A percentile compares a stretch with the other conserved stretches of the same genome.
phyloP scores from a whole-genome alignment of 1,140 invertebrate species.

The Drosophila sechellia region DNA sequence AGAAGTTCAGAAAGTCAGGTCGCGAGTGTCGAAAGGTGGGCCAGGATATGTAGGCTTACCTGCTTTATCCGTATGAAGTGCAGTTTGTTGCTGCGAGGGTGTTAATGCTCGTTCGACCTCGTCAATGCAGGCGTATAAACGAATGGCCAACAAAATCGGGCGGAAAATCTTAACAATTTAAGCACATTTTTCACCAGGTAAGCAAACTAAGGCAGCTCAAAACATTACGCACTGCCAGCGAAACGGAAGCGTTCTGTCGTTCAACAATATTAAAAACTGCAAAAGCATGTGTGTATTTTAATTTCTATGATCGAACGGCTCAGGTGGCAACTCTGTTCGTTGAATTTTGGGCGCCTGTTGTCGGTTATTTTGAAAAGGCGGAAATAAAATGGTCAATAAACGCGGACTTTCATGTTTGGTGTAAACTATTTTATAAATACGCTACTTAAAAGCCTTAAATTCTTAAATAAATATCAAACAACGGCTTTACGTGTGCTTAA shows the following conservation, averaged over 20 bases:
- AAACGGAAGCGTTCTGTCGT: conserved; percentile 23
- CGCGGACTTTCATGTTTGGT: neutral
- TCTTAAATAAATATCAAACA: neutral
- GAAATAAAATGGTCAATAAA: neutral
- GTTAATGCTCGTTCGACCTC: conserved; percentile 44
- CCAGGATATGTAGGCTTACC: conserved; percentile 24
- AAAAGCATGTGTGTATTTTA: conserved; percentile 67
- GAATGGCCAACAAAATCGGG: conserved; percentile 1
- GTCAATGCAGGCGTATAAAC: conserved; percentile 12
- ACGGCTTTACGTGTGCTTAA: neutral
- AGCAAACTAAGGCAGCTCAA: neutral
- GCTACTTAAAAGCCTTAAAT: no score
- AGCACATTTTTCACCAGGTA: conserved; percentile 8
- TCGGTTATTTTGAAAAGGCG: conserved; percentile 69
- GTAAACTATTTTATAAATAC: no score
- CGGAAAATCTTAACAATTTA: neutral
- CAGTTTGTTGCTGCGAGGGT: conserved; percentile 29
- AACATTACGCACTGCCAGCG: conserved; percentile 8
- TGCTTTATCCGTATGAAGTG: conserved; percentile 12
- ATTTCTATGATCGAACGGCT: conserved; percentile 58
- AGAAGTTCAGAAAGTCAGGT: neutral
- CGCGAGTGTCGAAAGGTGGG: neutral
- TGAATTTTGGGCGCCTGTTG: conserved; percentile 14
- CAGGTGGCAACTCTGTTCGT: conserved; percentile 67
- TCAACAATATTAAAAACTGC: conserved; percentile 50